These are phyloP conservation scores for Yponomeuta evonymella DNA, from an alignment of 2,888 invertebrate genomes.

Conservation along the genomic window DNA sequence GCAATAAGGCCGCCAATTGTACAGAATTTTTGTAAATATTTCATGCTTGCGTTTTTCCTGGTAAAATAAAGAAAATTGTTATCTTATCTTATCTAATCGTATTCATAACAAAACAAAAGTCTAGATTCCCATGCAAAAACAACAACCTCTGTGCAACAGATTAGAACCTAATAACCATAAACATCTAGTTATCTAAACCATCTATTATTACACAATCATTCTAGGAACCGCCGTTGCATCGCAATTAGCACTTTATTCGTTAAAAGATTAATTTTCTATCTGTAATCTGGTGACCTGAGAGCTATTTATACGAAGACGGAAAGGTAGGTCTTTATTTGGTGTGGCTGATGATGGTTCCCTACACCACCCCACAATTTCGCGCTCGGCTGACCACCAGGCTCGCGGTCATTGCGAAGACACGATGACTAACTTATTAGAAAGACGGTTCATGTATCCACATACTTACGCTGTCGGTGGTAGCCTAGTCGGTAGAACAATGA, in stretches of 20 bases:
- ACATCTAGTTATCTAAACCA: constrained; percentile 1
- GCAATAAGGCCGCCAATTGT: too few relatives aligned
- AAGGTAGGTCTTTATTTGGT: neutral
- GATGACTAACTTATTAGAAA: neutral
- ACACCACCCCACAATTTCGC: neutral
- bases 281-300: neutral
- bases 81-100: neutral
- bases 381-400: neutral
- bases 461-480: neutral
- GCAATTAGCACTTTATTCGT: neutral
- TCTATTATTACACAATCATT: neutral
- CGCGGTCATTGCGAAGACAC: neutral
- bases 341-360: neutral
- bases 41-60: too few relatives aligned
- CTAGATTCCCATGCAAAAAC: neutral
- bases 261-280: neutral
- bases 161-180: constrained; percentile 3
- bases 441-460: neutral
- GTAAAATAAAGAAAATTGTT: too few relatives aligned
- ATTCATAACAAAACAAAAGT: neutral
- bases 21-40: too few relatives aligned
- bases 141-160: neutral
- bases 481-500: too few relatives aligned
- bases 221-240: neutral
- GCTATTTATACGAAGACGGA: neutral